Evolutionary conservation across 2,797 vertebrate genomes (phyloP).

Genomic region (Gallinago nigripennis): DNA sequence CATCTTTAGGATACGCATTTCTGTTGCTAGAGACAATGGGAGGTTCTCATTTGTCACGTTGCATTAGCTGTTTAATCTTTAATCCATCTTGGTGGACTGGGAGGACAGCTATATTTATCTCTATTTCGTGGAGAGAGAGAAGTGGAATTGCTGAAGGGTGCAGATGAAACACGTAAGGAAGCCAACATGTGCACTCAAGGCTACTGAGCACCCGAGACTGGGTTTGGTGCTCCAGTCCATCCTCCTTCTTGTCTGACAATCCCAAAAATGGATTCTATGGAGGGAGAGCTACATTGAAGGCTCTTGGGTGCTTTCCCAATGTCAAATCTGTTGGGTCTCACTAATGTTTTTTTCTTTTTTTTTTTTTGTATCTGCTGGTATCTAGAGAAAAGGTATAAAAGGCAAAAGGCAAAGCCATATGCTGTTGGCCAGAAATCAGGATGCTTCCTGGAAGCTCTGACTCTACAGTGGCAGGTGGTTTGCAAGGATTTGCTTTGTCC

Average conservation of each 20-base stretch:
- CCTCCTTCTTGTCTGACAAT: not conserved
- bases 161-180: not conserved
- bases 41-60: not conserved
- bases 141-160: not conserved
- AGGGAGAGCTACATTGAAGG: not conserved
- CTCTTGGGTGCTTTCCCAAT: not conserved
- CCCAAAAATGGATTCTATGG: not conserved
- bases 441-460: not conserved
- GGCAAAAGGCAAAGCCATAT: not conserved
- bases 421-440: not conserved
- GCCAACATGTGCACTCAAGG: not conserved
- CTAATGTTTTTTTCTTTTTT: not conserved
- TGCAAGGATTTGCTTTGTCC: not conserved
- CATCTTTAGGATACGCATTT: not conserved
- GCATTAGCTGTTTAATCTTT: not conserved
- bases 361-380: not conserved
- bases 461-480: not conserved
- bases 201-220: not conserved
- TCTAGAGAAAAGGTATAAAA: not conserved
- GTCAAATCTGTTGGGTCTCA: not conserved
- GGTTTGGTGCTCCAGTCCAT: not conserved
- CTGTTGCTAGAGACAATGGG: rapidly evolving
- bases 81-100: not conserved
- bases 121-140: not conserved
- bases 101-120: not conserved